A percentile compares a stretch with the other conserved stretches of the same genome.
These are phyloP conservation scores for Onychostoma macrolepis DNA, from an alignment of 2,113 vertebrate genomes.

Conservation along the genomic window DNA sequence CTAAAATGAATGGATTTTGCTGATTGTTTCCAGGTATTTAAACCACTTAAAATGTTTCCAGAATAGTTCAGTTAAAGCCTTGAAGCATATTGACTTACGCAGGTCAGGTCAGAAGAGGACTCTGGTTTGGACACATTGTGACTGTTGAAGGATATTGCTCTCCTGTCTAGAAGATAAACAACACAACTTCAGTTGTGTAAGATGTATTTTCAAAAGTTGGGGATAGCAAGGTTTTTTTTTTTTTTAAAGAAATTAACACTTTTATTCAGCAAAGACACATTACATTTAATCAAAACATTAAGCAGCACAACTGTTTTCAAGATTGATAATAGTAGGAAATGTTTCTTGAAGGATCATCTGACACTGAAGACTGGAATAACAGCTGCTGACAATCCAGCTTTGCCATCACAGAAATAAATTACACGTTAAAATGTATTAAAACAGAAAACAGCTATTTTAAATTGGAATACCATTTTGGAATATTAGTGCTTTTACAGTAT, in stretches of 20 bases:
- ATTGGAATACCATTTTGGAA: background rate
- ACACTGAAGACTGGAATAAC: background rate
- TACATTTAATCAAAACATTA: background rate
- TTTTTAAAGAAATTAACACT: too few relatives aligned
- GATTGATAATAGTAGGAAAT: background rate
- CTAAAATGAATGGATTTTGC: background rate
- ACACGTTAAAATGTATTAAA: background rate
- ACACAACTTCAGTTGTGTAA: background rate
- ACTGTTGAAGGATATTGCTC: constrained; percentile 91
- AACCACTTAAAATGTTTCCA: background rate
- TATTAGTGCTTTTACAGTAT: background rate
- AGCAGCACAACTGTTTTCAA: background rate
- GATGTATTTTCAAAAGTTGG: background rate
- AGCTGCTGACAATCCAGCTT: background rate
- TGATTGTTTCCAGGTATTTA: background rate
- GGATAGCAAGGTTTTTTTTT: background rate
- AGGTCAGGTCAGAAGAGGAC: constrained; percentile 85
- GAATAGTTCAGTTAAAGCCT: background rate
- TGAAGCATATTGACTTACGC: constrained; percentile 70
- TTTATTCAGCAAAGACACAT: background rate
- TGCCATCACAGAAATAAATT: background rate
- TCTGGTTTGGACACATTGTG: constrained; percentile 90
- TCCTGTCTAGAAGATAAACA: constrained; percentile 77
- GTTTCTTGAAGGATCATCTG: background rate
- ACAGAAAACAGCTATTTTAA: background rate